A percentile compares a stretch with the other conserved stretches of the same genome.
These are phyloP conservation scores for Drosophila quadrilineata DNA, from an alignment of 1,140 invertebrate genomes.

Conservation along the genomic window DNA sequence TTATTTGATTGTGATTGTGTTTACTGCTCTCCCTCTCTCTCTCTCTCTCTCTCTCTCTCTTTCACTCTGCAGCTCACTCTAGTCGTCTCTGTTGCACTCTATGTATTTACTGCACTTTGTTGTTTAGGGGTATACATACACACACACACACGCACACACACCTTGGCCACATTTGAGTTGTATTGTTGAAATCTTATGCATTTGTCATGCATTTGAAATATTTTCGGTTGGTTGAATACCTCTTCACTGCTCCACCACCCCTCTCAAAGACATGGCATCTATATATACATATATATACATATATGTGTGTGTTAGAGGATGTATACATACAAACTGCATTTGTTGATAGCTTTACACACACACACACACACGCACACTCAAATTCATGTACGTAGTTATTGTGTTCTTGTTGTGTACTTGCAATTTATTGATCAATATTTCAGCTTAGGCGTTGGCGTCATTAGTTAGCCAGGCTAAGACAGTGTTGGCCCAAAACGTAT, in stretches of 20 bases:
- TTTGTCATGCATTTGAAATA: conserved; percentile 79
- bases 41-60: not conserved
- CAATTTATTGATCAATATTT: conserved; percentile 77
- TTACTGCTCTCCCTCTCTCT: conserved; percentile 1
- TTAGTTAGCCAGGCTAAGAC: conserved; percentile 50
- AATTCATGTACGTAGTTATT: conserved; percentile 17
- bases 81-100: conserved; percentile 9
- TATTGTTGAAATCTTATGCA: conserved; percentile 77
- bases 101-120: conserved; percentile 76
- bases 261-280: conserved; percentile 33
- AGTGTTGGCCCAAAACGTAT: not conserved
- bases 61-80: not conserved
- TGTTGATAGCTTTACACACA: conserved; percentile 31
- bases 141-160: conserved; percentile 4
- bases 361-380: not conserved
- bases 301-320: conserved; percentile 9
- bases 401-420: conserved; percentile 39
- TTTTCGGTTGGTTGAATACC: conserved; percentile 62
- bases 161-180: conserved; percentile 7
- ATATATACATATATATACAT: conserved; percentile 1
- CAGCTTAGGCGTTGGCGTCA: conserved; percentile 49
- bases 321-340: conserved; percentile 43
- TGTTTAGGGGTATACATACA: conserved; percentile 67
- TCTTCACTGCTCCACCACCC: conserved; percentile 15
- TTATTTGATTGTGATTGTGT: conserved; percentile 77